Evolutionary conservation across 2,113 vertebrate genomes (phyloP).

Genomic region (Carollia perspicillata): DNA sequence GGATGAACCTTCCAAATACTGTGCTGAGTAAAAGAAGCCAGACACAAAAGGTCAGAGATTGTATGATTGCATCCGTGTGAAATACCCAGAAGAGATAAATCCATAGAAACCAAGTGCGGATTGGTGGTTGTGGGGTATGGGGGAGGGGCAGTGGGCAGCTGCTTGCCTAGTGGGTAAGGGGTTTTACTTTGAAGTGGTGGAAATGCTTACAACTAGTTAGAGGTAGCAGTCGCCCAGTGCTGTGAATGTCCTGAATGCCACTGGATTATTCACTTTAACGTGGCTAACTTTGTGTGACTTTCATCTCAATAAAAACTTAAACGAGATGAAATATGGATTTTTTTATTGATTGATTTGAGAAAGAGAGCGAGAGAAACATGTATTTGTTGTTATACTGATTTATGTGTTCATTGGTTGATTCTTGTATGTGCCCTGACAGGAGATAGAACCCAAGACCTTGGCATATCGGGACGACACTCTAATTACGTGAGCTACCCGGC

Average conservation of each 20-base stretch:
- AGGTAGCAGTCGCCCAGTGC: not conserved
- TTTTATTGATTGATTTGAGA: not conserved
- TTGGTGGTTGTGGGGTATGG: not conserved
- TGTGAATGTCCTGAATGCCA: not conserved
- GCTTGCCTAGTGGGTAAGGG: not conserved
- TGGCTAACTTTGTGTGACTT: not conserved
- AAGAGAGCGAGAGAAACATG: too few species aligned
- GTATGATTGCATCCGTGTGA: not conserved
- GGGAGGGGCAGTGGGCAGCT: not conserved
- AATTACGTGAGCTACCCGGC: too few species aligned
- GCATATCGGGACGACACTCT: too few species aligned
- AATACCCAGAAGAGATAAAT: not conserved
- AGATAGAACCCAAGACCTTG: too few species aligned
- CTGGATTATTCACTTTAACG: not conserved
- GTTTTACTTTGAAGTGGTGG: not conserved
- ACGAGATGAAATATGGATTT: not conserved
- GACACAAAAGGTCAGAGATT: not conserved
- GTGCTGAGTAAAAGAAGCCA: not conserved
- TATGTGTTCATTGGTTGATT: too few species aligned
- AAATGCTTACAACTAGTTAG: not conserved
- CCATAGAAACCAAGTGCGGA: not conserved
- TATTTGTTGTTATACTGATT: too few species aligned
- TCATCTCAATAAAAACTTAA: not conserved
- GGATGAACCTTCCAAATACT: not conserved
- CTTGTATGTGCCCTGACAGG: too few species aligned